A percentile compares a stretch with the other conserved stretches of the same genome.
phyloP scores from a whole-genome alignment of 2,113 vertebrate genomes.

The Silurus asotus region DNA sequence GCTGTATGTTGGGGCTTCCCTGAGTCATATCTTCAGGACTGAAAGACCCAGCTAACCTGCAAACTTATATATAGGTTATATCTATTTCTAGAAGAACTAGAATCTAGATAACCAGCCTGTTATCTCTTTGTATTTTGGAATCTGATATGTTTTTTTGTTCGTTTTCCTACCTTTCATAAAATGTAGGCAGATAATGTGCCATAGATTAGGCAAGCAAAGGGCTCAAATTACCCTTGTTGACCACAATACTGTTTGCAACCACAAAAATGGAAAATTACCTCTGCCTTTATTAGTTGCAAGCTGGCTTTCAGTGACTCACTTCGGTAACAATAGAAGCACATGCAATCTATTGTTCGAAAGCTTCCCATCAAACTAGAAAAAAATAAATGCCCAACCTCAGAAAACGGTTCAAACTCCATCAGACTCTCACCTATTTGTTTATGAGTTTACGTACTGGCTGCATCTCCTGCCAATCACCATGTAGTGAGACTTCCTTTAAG shows the following conservation, averaged over 20 bases:
- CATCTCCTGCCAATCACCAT: background rate
- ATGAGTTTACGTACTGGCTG: background rate
- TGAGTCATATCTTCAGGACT: background rate
- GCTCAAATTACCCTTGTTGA: background rate
- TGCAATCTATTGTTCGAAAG: background rate
- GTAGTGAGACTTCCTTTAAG: background rate
- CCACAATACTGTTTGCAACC: background rate
- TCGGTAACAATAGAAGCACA: background rate
- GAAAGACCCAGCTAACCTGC: background rate
- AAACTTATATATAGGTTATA: too few species aligned
- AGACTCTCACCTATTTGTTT: background rate
- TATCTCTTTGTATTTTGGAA: background rate
- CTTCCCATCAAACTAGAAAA: background rate
- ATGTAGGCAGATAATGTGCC: background rate
- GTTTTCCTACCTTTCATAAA: background rate
- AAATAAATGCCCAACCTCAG: background rate
- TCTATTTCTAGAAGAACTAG: background rate
- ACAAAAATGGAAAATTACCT: background rate
- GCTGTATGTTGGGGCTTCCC: background rate
- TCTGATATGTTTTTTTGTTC: background rate
- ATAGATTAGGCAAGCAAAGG: background rate
- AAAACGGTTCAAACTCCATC: background rate
- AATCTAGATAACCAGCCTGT: background rate
- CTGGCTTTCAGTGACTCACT: background rate
- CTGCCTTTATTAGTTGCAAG: background rate